Conservation (phyloP, 2,888 invertebrate genomes). For the Cinara cedri region DNA sequence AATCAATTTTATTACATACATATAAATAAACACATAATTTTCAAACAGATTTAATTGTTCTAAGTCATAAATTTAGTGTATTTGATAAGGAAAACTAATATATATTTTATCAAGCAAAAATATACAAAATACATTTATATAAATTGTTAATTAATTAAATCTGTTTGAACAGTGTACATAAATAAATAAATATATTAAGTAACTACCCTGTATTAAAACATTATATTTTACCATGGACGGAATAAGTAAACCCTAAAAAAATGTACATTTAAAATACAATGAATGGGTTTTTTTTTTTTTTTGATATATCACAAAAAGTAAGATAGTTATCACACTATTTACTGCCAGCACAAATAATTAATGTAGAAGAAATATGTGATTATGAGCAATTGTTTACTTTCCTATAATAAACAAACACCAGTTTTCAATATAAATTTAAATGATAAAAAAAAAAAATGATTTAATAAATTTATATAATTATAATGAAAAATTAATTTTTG, state of each 20-base stretch:
- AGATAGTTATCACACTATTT: neutral
- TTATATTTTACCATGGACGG: slow-evolving; percentile 18
- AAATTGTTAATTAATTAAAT: neutral
- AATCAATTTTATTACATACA: neutral
- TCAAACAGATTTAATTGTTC: slow-evolving; percentile 35
- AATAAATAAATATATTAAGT: neutral
- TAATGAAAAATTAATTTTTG: too few relatives aligned
- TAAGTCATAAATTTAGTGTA: neutral
- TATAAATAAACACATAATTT: neutral
- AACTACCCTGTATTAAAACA: slow-evolving; percentile 26
- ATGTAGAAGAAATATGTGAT: neutral
- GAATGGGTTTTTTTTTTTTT: neutral
- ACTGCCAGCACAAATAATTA: neutral
- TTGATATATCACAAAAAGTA: slow-evolving; percentile 29
- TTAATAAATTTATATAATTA: neutral
- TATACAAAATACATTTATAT: neutral
- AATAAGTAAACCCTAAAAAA: slow-evolving; percentile 25
- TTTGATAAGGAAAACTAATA: neutral
- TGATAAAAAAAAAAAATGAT: neutral
- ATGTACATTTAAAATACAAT: slow-evolving; percentile 19
- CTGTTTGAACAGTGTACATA: slow-evolving; percentile 1
- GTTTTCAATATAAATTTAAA: neutral
- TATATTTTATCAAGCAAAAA: neutral
- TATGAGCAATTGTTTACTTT: neutral
- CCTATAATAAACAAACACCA: neutral